Conservation (phyloP, 2,888 invertebrate genomes). For the Cepaea hortensis region DNA sequence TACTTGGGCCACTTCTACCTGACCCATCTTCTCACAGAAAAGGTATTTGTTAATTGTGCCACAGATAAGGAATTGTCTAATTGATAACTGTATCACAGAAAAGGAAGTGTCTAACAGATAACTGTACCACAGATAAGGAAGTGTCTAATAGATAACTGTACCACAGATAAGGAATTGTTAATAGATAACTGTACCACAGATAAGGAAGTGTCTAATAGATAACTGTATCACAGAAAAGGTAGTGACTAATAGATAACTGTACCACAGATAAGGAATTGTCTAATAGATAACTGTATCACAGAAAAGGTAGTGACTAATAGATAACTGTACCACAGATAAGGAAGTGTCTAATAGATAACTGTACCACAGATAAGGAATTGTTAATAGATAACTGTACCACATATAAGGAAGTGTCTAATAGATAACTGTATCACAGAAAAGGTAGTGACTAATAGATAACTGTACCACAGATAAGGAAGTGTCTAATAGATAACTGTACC, state of each 20-base stretch:
- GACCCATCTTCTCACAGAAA: slow-evolving; percentile 64
- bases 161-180: not conserved
- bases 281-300: too few relatives aligned
- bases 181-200: not conserved
- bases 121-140: not conserved
- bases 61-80: not conserved
- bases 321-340: too few relatives aligned
- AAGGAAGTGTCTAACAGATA: not conserved
- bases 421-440: too few relatives aligned
- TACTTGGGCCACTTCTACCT: slow-evolving; percentile 72
- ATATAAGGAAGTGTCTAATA: too few relatives aligned
- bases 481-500: not conserved
- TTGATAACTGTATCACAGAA: not conserved
- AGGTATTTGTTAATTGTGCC: slow-evolving; percentile 49
- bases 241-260: too few relatives aligned
- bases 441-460: not conserved
- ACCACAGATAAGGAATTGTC: too few relatives aligned
- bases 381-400: too few relatives aligned
- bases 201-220: not conserved
- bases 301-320: not conserved
- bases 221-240: not conserved
- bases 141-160: too few relatives aligned
- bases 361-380: too few relatives aligned
- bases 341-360: too few relatives aligned
- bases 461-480: not conserved